Evolutionary conservation across 2,888 invertebrate species (phyloP).

Genomic region (Trissoscelio sp.): DNA sequence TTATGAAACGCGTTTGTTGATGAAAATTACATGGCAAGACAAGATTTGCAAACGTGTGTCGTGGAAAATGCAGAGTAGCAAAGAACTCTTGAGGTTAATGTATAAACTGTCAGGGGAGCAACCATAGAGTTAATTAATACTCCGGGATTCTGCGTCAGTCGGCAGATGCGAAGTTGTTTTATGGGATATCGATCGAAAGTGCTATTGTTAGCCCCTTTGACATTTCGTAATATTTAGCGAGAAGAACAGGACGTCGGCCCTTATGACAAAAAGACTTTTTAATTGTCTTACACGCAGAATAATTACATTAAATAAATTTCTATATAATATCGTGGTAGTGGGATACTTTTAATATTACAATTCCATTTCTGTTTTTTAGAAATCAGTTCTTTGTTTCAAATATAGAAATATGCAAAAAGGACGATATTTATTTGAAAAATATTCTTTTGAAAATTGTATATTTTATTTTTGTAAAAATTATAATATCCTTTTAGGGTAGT

Average conservation of each 20-base stretch:
- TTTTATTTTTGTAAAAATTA: too few relatives aligned
- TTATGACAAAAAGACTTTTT: constrained; percentile 6
- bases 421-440: too few relatives aligned
- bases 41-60: constrained; percentile 3
- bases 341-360: too few relatives aligned
- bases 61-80: background rate
- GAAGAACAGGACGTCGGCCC: constrained; percentile 46
- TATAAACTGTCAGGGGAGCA: background rate
- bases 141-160: constrained; percentile 39
- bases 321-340: too few relatives aligned
- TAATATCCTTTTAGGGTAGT: too few relatives aligned
- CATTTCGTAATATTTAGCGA: constrained; percentile 48
- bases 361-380: too few relatives aligned
- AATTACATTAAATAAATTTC: too few relatives aligned
- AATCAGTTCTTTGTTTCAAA: too few relatives aligned
- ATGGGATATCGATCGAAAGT: constrained; percentile 51
- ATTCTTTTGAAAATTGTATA: too few relatives aligned
- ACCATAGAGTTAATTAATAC: constrained; percentile 48
- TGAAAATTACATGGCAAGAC: background rate
- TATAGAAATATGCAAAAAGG: too few relatives aligned
- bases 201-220: constrained; percentile 63
- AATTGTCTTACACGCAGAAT: too few relatives aligned
- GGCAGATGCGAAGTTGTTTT: constrained; percentile 41
- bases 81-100: constrained; percentile 32
- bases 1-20: too few relatives aligned